phyloP scores from a whole-genome alignment of 2,113 vertebrate species.

The Pelecanoides urinatrix region DNA sequence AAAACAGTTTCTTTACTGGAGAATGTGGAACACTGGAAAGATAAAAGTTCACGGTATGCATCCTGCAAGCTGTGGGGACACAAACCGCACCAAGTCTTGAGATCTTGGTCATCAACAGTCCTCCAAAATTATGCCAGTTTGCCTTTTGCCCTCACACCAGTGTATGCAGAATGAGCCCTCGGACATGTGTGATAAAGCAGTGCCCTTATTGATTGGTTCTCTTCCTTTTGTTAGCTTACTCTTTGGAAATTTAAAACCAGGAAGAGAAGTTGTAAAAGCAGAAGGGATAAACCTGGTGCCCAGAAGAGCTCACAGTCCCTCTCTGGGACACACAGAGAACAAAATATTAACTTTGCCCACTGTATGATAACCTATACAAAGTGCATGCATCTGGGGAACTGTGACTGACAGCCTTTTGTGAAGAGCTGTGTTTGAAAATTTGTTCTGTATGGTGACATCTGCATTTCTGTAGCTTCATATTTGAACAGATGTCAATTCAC shows the following conservation, averaged over 20 bases:
- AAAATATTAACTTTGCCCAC: neutral
- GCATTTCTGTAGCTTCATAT: neutral
- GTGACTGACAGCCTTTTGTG: neutral
- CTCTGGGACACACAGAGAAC: neutral
- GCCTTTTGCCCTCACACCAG: neutral
- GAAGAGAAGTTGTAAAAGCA: neutral
- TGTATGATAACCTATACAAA: neutral
- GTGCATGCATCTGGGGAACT: neutral
- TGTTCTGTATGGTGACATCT: neutral
- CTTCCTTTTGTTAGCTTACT: neutral
- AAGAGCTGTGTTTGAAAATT: neutral
- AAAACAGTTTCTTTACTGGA: neutral
- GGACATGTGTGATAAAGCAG: accelerated
- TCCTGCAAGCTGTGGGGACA: neutral
- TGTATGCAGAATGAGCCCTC: neutral
- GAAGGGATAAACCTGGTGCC: neutral
- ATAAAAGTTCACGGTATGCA: neutral
- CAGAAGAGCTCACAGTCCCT: neutral
- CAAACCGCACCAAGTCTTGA: neutral
- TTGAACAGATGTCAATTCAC: neutral
- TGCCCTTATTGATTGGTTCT: neutral
- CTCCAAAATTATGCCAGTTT: neutral
- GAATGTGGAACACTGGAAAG: neutral
- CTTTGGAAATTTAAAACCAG: neutral
- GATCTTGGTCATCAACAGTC: neutral